phyloP scores from a whole-genome alignment of 2,797 vertebrate species.

The Picus viridis region DNA sequence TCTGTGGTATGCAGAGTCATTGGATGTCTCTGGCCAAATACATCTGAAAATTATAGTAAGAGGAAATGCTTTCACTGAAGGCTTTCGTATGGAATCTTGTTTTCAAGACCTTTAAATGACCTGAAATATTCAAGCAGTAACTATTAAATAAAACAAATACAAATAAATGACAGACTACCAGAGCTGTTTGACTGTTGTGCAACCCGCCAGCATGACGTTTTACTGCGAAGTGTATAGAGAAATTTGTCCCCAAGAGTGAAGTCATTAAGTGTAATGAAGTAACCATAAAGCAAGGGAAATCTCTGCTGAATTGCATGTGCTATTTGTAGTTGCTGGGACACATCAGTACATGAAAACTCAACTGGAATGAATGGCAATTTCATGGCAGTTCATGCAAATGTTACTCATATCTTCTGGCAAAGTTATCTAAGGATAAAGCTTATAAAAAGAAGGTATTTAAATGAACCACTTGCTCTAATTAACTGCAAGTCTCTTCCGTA shows the following conservation, averaged over 20 bases:
- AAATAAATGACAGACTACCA: background rate
- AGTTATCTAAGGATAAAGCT: slow-evolving; percentile 3
- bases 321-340: background rate
- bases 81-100: background rate
- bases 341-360: background rate
- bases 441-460: background rate
- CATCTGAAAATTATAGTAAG: background rate
- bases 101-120: background rate
- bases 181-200: background rate
- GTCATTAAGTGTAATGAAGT: background rate
- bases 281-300: background rate
- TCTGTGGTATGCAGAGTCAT: background rate
- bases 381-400: slow-evolving; percentile 15
- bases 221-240: background rate
- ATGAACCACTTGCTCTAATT: background rate
- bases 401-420: slow-evolving; percentile 1
- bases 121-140: background rate
- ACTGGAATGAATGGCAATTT: background rate
- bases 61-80: background rate
- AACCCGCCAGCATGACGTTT: background rate
- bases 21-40: background rate
- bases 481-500: background rate
- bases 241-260: background rate
- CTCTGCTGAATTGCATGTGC: background rate
- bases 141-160: background rate